A percentile compares a stretch with the other conserved stretches of the same genome.
Conservation (phyloP, 2,113 vertebrate genomes). For the Pao palembangensis region DNA sequence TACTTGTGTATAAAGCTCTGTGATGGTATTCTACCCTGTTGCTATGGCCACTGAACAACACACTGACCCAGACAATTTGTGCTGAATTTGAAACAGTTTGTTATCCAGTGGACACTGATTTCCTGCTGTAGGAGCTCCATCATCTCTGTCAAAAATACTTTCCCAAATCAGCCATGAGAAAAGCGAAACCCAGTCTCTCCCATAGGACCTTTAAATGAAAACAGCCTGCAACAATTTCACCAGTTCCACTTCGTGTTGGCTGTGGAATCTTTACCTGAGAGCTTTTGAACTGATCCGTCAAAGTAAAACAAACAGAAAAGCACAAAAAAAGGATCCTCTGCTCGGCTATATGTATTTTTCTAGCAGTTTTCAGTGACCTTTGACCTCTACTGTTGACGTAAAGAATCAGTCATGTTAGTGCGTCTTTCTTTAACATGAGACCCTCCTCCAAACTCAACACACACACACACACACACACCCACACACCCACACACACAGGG, state of each 20-base stretch:
- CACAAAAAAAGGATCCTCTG: too few relatives aligned
- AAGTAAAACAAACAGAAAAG: not conserved
- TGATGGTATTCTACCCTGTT: not conserved
- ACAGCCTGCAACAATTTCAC: not conserved
- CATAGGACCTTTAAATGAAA: conserved; percentile 45
- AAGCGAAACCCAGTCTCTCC: conserved; percentile 33
- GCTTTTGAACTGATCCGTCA: conserved; percentile 2
- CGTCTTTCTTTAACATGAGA: conserved; percentile 15
- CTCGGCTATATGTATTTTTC: too few relatives aligned
- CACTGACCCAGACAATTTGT: conserved; percentile 12
- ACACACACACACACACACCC: conserved; percentile 13
- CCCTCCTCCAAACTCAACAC: conserved; percentile 5
- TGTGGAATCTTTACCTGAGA: conserved; percentile 4
- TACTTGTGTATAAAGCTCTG: conserved; percentile 4
- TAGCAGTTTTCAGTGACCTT: conserved; percentile 17
- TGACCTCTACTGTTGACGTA: conserved; percentile 30
- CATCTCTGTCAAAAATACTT: conserved; percentile 47
- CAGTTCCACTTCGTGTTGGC: conserved; percentile 16
- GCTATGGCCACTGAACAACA: conserved; percentile 16
- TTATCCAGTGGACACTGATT: conserved; percentile 44
- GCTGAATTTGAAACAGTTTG: conserved; percentile 45
- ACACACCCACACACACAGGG: conserved; percentile 13
- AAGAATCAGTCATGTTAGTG: conserved; percentile 19
- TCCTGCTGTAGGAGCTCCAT: conserved; percentile 52
- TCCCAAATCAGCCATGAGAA: conserved; percentile 59